Evolutionary conservation across 2,113 vertebrate species (phyloP), one percentile per base, ranked within the genome.

Genomic region (Polyodon spathula): DNA sequence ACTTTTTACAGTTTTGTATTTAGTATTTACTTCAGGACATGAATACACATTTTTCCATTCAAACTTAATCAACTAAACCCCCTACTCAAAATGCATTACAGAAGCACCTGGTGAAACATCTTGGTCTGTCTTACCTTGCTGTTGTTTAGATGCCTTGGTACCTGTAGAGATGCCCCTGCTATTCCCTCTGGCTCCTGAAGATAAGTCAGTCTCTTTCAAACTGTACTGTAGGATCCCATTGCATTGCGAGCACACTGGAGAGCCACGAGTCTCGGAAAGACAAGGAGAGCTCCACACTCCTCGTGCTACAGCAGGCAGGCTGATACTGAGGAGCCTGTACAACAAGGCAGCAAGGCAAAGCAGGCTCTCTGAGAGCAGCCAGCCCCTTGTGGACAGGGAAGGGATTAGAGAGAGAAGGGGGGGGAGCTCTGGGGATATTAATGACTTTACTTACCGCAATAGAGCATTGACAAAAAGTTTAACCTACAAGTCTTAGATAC

Each of bases 331-430:
- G 69, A 63, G 68, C 68, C 71, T 61, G 64, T 51, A 65, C 53
- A 11, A 65, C 72, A 72, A 68, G 68, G 70, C 55, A 59, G 39
- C 64, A 64, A 56, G 61, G 68, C 48, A 44, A 27, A 55, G 62
- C 68, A 44, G 65, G 27, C 27, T 27, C 2, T 27, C 27, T 37
- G 61, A 58, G 12, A 63, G 64, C 38, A 66, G 71, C 66, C 80
- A 78, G 80, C 81, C 83, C 78, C 83, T 84, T 68, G 78, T 83
- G 83, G 83, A 59, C 76, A 75, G 62, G 68, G 64, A 66, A 17
- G 43, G 53, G 6, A 11, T 39, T 39, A 46, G 73, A 60, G 68
- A 62, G 50, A 52, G 66, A 59, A 63, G 42, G 56, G 68, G 56
- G n/a, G 65, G 63, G 44, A 57, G 38, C 52, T 7, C 56, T 6